These are phyloP conservation scores for Cuniculus paca DNA, from an alignment of 2,797 vertebrate species.

Conservation along the genomic window DNA sequence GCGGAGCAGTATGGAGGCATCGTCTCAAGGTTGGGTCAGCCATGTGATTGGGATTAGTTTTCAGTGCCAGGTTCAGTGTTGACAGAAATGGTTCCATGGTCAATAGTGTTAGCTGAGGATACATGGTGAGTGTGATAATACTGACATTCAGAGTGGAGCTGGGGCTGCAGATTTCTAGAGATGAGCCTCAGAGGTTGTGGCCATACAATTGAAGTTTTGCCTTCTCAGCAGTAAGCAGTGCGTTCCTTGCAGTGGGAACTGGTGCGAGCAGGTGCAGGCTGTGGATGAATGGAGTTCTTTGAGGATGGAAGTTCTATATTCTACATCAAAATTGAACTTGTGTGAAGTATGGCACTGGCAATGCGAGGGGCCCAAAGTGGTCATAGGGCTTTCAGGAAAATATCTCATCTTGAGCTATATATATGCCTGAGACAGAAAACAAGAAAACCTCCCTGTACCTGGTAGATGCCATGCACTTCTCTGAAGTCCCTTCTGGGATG, in stretches of 20 bases:
- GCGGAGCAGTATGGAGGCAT: neutral
- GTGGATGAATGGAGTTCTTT: too few species aligned
- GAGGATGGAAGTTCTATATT: too few species aligned
- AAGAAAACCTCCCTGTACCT: too few species aligned
- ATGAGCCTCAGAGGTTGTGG: neutral
- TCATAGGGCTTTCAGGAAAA: neutral
- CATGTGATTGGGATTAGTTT: neutral
- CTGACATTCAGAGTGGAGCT: too few species aligned
- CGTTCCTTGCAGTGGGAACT: neutral
- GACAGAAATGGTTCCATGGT: too few species aligned
- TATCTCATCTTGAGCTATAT: too few species aligned
- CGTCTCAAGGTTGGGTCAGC: neutral
- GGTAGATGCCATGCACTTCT: too few species aligned
- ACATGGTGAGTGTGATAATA: too few species aligned
- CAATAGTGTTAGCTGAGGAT: too few species aligned
- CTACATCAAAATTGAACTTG: too few species aligned
- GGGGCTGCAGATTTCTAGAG: neutral
- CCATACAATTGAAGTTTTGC: neutral
- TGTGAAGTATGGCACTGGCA: neutral
- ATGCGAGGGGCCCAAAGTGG: neutral
- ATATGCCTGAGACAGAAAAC: too few species aligned
- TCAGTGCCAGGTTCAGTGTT: neutral
- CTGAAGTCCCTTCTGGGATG: neutral
- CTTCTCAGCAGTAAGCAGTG: neutral
- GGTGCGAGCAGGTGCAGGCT: neutral